Base-by-base conservation (phyloP, 2,797 vertebrate species). In the Lepus oiostolus region DNA sequence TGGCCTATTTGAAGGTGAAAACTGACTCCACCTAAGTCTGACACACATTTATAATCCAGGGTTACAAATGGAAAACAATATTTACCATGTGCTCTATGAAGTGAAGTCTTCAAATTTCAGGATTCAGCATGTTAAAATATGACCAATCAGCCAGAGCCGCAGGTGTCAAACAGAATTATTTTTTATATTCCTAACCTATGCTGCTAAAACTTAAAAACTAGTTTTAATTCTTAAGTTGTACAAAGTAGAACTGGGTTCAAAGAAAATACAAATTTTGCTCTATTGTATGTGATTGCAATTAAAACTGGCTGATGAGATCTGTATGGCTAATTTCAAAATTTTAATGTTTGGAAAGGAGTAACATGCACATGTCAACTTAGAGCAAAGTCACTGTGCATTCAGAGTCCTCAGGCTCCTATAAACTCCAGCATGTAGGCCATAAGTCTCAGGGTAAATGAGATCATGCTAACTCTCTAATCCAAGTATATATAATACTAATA, bases 121-220 rank as follows among this genome's bases (percentile, higher is more conserved):
- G 47, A 60, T 75, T 96, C 72, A 52, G 14, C 87, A 88, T 89
- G 80, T 54, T 83, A 89, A 92, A 84, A 62, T 26, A 35, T 58
- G 63, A 79, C 58, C 68, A 67, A 42, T 74, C 16, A 85, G 4
- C 1, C 22, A 71, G 47, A 88, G 50, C 2, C 9, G 63, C 74
- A 28, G 50, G 11, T 89, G 74, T 86, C 76, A 92, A 83, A 80
- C 4, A 80, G 22, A 90, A 86, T 91, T 35, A 35, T 35, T 35
- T 80, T 71, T 68, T 26, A 91, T 70, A 63, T 17, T 76, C 52
- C 21, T 72, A 83, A 90, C 52, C 80, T 92, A 68, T 22, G n/a
- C 58, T 81, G 7, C 50, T 58, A 65, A 62, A 54, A 22, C 67
- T 58, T 35, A 89, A 84, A 93, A 75, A 65, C 12, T 47, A 88